Evolutionary conservation across 30 jellyfish, hydroid and myxozoan species (phyloP).

Genomic region (Catostylus mosaicus): DNA sequence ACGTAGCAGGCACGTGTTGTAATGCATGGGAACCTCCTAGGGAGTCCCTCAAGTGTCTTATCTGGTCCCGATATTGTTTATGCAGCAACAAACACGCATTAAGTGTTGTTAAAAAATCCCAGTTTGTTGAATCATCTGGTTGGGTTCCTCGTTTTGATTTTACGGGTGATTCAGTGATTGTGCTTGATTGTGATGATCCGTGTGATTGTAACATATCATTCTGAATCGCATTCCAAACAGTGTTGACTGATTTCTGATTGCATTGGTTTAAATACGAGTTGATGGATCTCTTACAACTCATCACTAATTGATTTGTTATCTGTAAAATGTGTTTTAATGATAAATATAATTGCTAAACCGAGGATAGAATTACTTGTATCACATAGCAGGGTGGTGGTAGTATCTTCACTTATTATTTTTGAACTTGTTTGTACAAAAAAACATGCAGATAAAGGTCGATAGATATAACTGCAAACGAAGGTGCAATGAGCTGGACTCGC

Average conservation of each 20-base stretch:
- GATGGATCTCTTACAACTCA: conserved; percentile 50
- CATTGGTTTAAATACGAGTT: conserved; percentile 19
- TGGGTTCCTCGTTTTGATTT: conserved; percentile 39
- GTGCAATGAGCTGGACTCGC: too few relatives aligned
- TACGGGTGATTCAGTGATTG: conserved; percentile 7
- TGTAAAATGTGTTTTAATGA: background rate
- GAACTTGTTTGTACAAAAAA: too few relatives aligned
- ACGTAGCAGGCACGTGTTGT: conserved; percentile 57
- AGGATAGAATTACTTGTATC: too few relatives aligned
- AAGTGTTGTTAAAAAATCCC: conserved; percentile 38
- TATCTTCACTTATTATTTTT: too few relatives aligned
- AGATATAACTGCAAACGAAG: too few relatives aligned
- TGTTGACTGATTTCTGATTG: conserved; percentile 3
- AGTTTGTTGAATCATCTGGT: conserved; percentile 3
- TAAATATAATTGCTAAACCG: background rate
- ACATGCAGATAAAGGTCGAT: too few relatives aligned
- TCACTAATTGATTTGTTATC: conserved; percentile 73
- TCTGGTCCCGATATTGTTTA: conserved; percentile 69
- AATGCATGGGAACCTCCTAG: conserved; percentile 76
- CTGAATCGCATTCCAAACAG: conserved; percentile 57
- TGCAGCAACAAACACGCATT: conserved; percentile 54
- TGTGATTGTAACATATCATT: conserved; percentile 20
- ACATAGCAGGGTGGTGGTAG: too few relatives aligned
- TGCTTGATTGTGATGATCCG: background rate
- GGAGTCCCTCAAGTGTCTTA: conserved; percentile 71